phyloP scores from a whole-genome alignment of 2,113 vertebrate species.

The Eretmochelys imbricata region DNA sequence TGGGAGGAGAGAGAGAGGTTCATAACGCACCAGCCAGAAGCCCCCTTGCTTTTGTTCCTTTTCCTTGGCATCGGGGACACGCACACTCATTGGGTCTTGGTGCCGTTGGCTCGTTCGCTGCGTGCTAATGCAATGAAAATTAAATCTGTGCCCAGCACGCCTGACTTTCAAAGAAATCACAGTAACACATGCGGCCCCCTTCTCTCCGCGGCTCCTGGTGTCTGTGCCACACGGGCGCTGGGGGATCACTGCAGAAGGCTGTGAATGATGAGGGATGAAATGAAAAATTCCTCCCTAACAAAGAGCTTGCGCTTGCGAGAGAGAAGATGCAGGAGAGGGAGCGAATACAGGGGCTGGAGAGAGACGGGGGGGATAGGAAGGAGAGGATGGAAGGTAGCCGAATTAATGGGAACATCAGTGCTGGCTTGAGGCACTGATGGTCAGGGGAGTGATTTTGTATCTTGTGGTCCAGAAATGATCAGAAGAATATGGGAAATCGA shows the following conservation, averaged over 20 bases:
- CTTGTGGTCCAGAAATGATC: fast-evolving
- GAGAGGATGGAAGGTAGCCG: too few species aligned
- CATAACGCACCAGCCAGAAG: background rate
- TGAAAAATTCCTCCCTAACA: background rate
- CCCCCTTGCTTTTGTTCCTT: background rate
- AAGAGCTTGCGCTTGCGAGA: too few species aligned
- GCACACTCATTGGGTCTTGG: background rate
- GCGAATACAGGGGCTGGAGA: background rate
- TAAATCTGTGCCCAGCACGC: background rate
- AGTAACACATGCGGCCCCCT: background rate
- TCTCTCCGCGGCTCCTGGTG: background rate
- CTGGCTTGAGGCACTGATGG: too few species aligned
- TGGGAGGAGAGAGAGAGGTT: background rate
- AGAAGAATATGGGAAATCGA: background rate
- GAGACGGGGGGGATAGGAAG: background rate
- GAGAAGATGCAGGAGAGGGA: background rate
- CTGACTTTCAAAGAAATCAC: background rate
- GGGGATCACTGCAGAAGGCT: background rate
- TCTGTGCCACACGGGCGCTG: background rate
- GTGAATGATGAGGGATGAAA: background rate
- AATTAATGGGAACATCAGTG: background rate
- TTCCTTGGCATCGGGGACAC: background rate
- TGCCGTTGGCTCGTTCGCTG: background rate
- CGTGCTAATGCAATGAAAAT: background rate
- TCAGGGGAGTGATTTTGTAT: too few species aligned